These are phyloP conservation scores for Clepsis dumicolana DNA, from an alignment of 2,888 invertebrate species.

Conservation along the genomic window DNA sequence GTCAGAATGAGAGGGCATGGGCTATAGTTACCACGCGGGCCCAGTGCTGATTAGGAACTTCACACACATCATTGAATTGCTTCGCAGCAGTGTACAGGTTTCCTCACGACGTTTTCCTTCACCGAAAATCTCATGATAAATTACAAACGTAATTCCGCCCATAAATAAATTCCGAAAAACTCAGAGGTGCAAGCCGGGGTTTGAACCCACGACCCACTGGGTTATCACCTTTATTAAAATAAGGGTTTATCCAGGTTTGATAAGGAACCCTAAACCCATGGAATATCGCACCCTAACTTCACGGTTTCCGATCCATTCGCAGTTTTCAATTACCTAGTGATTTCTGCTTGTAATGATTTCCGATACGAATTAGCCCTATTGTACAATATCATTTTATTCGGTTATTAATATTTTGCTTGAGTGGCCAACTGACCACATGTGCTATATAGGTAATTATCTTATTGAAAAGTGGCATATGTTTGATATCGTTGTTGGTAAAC, in stretches of 20 bases:
- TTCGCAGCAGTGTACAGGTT: no score
- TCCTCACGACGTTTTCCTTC: no score
- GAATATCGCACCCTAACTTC: conserved; percentile 52
- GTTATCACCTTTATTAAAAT: not conserved
- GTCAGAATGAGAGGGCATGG: no score
- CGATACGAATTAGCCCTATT: conserved; percentile 50
- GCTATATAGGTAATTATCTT: conserved; percentile 31
- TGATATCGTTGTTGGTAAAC: not conserved
- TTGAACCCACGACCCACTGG: no score
- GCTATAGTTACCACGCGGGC: no score
- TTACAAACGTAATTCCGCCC: no score
- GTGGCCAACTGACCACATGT: conserved; percentile 4
- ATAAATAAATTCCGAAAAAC: no score
- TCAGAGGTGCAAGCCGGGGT: no score
- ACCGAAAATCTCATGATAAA: no score
- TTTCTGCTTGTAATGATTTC: conserved; percentile 62
- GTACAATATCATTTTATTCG: conserved; percentile 44
- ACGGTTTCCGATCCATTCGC: conserved; percentile 54
- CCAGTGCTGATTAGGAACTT: no score
- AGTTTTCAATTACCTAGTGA: conserved; percentile 66
- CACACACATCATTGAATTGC: no score
- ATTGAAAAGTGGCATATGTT: conserved; percentile 39
- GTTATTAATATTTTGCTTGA: conserved; percentile 28
- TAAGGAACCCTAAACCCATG: conserved; percentile 34
- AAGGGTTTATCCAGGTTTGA: no score